Conservation (phyloP, 1,140 invertebrate species). For the Rhyacophila brunnea region DNA sequence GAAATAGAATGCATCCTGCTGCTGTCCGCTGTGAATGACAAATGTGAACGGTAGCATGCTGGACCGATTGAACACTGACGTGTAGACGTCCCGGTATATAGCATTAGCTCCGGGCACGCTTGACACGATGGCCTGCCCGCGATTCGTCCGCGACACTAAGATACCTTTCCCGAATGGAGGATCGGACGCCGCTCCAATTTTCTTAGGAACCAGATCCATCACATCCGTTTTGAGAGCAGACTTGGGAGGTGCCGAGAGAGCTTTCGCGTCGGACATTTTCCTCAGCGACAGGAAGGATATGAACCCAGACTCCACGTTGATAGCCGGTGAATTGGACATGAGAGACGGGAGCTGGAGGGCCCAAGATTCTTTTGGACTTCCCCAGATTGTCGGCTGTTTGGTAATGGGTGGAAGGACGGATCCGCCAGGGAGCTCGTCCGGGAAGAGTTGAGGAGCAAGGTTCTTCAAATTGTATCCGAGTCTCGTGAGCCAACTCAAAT, state of each 20-base stretch:
- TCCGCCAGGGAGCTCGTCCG: slow-evolving; percentile 61
- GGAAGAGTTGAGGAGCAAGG: slow-evolving; percentile 80
- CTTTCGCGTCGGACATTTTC: slow-evolving; percentile 69
- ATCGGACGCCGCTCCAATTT: slow-evolving; percentile 74
- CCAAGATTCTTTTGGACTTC: slow-evolving; percentile 52
- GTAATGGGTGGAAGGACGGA: slow-evolving; percentile 61
- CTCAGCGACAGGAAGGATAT: slow-evolving; percentile 73
- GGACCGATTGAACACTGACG: slow-evolving; percentile 90
- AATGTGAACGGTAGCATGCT: slow-evolving; percentile 85
- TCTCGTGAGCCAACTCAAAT: slow-evolving; percentile 77
- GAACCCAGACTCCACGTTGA: slow-evolving; percentile 76
- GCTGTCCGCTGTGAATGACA: slow-evolving; percentile 81
- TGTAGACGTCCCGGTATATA: slow-evolving; percentile 89
- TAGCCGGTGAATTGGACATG: slow-evolving; percentile 54
- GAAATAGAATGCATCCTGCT: slow-evolving; percentile 93
- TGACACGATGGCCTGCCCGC: slow-evolving; percentile 80
- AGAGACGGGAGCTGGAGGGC: slow-evolving; percentile 50
- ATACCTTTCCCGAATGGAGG: slow-evolving; percentile 91
- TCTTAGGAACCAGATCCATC: slow-evolving; percentile 66
- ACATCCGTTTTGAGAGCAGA: slow-evolving; percentile 74
- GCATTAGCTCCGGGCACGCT: slow-evolving; percentile 83
- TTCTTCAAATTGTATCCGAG: slow-evolving; percentile 85
- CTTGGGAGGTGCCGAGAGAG: slow-evolving; percentile 69
- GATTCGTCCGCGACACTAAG: slow-evolving; percentile 75
- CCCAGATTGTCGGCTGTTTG: slow-evolving; percentile 59